Evolutionary conservation across 2,797 vertebrate species (phyloP).

Genomic region (Parotocinclus haroldoi): DNA sequence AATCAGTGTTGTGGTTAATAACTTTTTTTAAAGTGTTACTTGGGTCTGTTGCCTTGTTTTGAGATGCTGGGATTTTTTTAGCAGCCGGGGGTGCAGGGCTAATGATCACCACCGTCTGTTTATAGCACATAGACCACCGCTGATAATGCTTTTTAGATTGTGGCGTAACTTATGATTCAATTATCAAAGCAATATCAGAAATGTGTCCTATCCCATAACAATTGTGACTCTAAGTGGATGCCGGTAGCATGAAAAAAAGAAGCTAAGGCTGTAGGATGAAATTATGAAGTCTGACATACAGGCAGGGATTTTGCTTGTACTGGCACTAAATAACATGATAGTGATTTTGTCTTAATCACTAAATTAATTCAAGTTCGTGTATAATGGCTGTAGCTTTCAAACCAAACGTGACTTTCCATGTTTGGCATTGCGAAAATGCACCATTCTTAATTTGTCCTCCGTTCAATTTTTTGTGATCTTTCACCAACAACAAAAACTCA

Average conservation of each 20-base stretch:
- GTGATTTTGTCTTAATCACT: background rate
- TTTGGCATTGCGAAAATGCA: too few species aligned
- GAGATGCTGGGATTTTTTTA: too few species aligned
- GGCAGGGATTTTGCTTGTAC: background rate
- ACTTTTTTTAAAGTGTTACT: slow-evolving; percentile 21
- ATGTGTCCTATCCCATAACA: slow-evolving; percentile 33
- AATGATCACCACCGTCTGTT: slow-evolving; percentile 21
- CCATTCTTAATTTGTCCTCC: too few species aligned
- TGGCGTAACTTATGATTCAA: slow-evolving; percentile 43
- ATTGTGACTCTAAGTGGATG: slow-evolving; percentile 31
- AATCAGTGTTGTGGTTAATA: slow-evolving; percentile 23
- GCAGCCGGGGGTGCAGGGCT: slow-evolving; percentile 3
- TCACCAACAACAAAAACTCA: too few species aligned
- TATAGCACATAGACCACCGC: slow-evolving; percentile 14
- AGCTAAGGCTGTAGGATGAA: background rate
- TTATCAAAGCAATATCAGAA: slow-evolving; percentile 40
- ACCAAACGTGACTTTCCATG: too few species aligned
- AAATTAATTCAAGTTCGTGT: background rate
- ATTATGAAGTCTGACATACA: background rate
- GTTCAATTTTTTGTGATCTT: too few species aligned
- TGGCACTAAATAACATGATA: background rate
- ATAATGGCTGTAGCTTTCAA: too few species aligned
- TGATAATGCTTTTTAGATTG: slow-evolving; percentile 45
- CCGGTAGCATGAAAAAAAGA: slow-evolving; percentile 1
- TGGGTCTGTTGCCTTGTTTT: slow-evolving; percentile 17